Conservation (phyloP, 2,888 invertebrate species). For the Agrochola circellaris region DNA sequence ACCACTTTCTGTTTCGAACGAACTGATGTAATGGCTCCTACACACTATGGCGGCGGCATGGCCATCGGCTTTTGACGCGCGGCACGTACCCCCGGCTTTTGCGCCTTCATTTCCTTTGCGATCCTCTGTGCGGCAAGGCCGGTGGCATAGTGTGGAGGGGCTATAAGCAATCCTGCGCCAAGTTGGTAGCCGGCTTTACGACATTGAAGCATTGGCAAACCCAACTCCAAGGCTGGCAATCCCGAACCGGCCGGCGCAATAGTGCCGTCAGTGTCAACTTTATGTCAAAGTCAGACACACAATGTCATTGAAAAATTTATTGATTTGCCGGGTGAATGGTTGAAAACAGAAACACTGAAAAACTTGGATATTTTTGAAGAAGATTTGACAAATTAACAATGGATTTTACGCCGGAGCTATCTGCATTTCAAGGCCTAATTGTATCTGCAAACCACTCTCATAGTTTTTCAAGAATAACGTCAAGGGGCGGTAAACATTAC, state of each 20-base stretch:
- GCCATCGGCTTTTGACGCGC: too few relatives aligned
- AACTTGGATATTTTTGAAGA: slow-evolving; percentile 21
- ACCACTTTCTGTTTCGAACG: background rate
- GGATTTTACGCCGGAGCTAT: slow-evolving; percentile 83
- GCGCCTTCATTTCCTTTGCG: too few relatives aligned
- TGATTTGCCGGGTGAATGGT: slow-evolving; percentile 52
- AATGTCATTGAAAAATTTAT: slow-evolving; percentile 46
- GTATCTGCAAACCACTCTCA: slow-evolving; percentile 82
- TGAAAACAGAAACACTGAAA: slow-evolving; percentile 25
- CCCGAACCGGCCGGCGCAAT: background rate
- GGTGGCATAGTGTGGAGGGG: too few relatives aligned
- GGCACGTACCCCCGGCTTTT: too few relatives aligned
- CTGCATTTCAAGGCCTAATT: slow-evolving; percentile 83
- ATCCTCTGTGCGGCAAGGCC: too few relatives aligned
- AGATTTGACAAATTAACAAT: slow-evolving; percentile 61
- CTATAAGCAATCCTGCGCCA: background rate
- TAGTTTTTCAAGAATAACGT: slow-evolving; percentile 78
- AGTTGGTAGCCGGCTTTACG: background rate
- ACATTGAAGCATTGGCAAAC: background rate
- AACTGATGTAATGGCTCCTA: too few relatives aligned
- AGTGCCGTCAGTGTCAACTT: background rate
- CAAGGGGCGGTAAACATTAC: slow-evolving; percentile 80
- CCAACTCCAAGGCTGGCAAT: background rate
- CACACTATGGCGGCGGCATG: too few relatives aligned
- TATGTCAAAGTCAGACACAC: slow-evolving; percentile 9